Conservation (phyloP, 2,113 vertebrate genomes). For the Neomonachus schauinslandi region DNA sequence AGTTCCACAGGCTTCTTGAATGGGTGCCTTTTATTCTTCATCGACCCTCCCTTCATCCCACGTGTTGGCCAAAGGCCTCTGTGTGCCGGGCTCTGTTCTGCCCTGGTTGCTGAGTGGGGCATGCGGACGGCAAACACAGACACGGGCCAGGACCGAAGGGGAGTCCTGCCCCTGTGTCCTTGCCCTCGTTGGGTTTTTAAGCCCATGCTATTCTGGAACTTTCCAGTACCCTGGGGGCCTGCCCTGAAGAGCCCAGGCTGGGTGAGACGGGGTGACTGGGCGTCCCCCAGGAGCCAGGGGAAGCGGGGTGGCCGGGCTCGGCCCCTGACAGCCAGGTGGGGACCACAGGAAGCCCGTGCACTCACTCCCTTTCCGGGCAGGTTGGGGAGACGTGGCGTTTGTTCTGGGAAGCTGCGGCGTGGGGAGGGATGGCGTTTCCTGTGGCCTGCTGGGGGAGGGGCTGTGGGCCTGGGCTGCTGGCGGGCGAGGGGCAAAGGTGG, state of each 20-base stretch:
- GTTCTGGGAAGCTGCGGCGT: slow-evolving; percentile 39
- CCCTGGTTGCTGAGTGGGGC: accelerated
- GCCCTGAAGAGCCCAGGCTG: neutral
- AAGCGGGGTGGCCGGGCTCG: neutral
- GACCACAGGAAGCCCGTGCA: neutral
- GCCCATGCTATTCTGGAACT: neutral
- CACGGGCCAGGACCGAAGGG: neutral
- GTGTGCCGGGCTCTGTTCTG: neutral
- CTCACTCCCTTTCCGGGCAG: slow-evolving; percentile 29
- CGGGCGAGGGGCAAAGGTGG: neutral
- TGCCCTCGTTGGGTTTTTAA: neutral
- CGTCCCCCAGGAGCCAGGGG: neutral
- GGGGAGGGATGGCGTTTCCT: neutral
- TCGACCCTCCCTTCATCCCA: neutral
- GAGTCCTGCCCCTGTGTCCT: neutral
- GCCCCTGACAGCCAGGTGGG: neutral
- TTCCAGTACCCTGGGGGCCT: neutral
- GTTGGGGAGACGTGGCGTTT: neutral
- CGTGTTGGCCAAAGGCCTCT: neutral
- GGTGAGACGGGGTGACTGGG: neutral
- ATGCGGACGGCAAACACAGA: neutral
- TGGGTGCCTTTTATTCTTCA: neutral
- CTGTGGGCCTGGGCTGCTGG: neutral
- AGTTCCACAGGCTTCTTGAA: neutral
- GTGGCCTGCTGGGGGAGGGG: neutral